phyloP scores from a whole-genome alignment of 2,113 vertebrate genomes.

The Helogale parvula region DNA sequence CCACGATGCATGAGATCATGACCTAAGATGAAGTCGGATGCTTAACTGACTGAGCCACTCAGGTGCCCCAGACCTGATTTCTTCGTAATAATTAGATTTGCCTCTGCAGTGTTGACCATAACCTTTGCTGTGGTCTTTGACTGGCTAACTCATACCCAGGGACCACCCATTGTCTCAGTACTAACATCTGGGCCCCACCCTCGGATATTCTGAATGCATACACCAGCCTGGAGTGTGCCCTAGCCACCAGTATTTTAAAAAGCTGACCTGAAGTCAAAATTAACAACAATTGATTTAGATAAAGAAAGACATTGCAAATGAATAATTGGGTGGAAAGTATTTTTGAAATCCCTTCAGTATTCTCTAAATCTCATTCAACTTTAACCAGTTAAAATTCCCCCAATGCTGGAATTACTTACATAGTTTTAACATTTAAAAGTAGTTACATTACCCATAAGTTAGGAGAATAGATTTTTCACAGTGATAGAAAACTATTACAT shows the following conservation, averaged over 20 bases:
- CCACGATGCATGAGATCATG: no score
- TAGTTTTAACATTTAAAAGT: conserved; percentile 41
- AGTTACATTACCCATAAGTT: not conserved
- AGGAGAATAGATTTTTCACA: not conserved
- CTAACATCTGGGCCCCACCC: not conserved
- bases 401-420: not conserved
- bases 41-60: no score
- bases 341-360: conserved; percentile 33
- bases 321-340: not conserved
- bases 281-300: not conserved
- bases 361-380: not conserved
- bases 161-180: no score
- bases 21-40: no score
- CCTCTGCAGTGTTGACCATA: not conserved
- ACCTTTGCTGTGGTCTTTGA: not conserved
- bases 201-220: not conserved
- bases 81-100: not conserved
- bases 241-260: not conserved
- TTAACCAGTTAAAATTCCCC: not conserved
- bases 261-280: not conserved
- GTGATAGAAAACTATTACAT: not conserved
- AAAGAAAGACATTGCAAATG: not conserved
- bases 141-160: not conserved
- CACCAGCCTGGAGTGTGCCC: not conserved
- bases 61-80: not conserved